Evolutionary conservation across 1,140 invertebrate genomes (phyloP), one percentile per base, ranked within the genome.

Genomic region (Atta cephalotes): DNA sequence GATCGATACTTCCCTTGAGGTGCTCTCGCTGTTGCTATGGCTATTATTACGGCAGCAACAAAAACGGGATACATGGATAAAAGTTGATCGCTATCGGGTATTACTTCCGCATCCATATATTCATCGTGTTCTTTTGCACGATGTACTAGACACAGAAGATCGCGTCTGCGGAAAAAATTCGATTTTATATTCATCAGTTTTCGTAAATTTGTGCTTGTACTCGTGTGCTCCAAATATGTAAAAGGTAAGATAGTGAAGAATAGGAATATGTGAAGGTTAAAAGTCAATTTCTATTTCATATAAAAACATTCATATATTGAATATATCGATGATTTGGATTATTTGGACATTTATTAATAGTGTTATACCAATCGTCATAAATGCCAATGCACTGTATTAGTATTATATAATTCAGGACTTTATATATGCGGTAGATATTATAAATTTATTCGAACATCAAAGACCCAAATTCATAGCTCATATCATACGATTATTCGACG

Each of bases 61-160:
- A 85, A 85, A 85, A 79, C 82, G 74, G 76, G 51, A 85, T 85
- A 87, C 63, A 74, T 76, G 76, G 85, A 68, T 85, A 31, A 66
- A 82, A 89, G 86, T 77, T 86, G 77, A 74, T 82, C 85, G 77
- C 70, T 89, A 86, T 81, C 77, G 63, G 62, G 70, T 84, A 85
- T 71, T 78, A 78, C 82, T 86, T 88, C 63, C 72, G 68, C 89
- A 86, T 68, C 68, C 87, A 86, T 88, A 86, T 79, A 79, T 85
- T 85, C 72, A 85, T 84, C 80, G 58, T 74, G 80, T 79, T 85
- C 74, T 77, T 78, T 85, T 65, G 63, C 82, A 51, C 74, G 72
- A 56, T 66, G 74, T 65, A 79, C 74, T 78, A 76, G 72, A 85
- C 62, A 74, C 28, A 79, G 45, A 66, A 77, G 82, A 78, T 65